phyloP scores from a whole-genome alignment of 2,113 vertebrate genomes.

The Clarias macrocephalus region DNA sequence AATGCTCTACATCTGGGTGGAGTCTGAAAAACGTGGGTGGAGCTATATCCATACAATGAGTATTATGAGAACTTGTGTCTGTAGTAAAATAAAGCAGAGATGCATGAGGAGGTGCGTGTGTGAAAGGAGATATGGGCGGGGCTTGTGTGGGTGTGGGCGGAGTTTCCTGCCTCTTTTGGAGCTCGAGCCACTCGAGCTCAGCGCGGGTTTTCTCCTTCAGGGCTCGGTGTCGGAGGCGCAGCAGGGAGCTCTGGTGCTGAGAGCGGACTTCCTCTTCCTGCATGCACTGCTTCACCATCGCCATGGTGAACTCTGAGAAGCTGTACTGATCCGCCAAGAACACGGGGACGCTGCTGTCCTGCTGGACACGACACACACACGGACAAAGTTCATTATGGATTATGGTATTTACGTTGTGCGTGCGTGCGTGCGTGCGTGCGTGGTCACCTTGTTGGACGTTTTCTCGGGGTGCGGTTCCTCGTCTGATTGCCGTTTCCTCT shows the following conservation, averaged over 20 bases:
- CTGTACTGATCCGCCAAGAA: conserved; percentile 92
- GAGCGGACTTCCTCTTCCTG: conserved; percentile 93
- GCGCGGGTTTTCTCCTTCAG: conserved; percentile 92
- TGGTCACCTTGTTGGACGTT: conserved; percentile 42
- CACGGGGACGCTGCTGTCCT: conserved; percentile 80
- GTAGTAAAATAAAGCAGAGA: background rate
- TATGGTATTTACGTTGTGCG: background rate
- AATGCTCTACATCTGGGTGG: background rate
- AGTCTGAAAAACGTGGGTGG: background rate
- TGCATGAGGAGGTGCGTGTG: background rate
- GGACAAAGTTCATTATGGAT: too few relatives aligned
- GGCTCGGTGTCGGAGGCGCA: conserved; percentile 92
- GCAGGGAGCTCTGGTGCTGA: conserved; percentile 90
- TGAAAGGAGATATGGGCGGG: background rate
- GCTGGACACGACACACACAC: conserved; percentile 30
- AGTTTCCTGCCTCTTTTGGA: conserved; percentile 83
- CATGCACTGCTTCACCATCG: conserved; percentile 98
- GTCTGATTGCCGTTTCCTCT: conserved; percentile 88
- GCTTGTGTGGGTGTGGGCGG: background rate
- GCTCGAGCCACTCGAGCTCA: conserved; percentile 94
- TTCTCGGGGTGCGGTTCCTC: conserved; percentile 79
- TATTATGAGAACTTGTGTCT: background rate
- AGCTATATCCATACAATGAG: background rate
- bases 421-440: background rate
- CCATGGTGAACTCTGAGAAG: conserved; percentile 97